phyloP scores from a whole-genome alignment of 1,140 invertebrate species.

The Diabrotica undecimpunctata region DNA sequence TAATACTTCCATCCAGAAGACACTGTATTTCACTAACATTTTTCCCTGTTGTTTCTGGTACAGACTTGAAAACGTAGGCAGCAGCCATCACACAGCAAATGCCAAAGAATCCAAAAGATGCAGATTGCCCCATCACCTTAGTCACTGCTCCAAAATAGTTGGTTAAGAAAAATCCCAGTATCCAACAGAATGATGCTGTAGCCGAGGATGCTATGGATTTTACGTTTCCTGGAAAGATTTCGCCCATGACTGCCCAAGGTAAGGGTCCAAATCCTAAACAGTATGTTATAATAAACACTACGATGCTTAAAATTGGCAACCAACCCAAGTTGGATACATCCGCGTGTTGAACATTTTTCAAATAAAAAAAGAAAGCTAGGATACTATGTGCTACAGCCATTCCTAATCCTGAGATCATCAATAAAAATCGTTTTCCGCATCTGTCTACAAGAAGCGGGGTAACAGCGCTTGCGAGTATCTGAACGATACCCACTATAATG shows the following conservation, averaged over 20 bases:
- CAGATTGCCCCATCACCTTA: constrained; percentile 55
- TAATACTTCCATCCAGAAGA: constrained; percentile 17
- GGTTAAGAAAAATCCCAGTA: constrained; percentile 67
- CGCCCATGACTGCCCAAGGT: constrained; percentile 66
- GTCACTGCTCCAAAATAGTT: constrained; percentile 58
- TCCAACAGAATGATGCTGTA: constrained; percentile 62
- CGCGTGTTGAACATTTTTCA: constrained; percentile 46
- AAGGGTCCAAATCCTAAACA: constrained; percentile 65
- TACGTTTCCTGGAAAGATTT: constrained; percentile 67
- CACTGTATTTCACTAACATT: constrained; percentile 54
- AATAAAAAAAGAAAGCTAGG: constrained; percentile 58
- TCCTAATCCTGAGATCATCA: constrained; percentile 57
- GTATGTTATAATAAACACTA: constrained; percentile 65
- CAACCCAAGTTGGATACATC: constrained; percentile 49
- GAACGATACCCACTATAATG: constrained; percentile 70
- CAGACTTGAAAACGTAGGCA: constrained; percentile 57
- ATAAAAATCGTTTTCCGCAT: constrained; percentile 64
- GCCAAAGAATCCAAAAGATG: constrained; percentile 69
- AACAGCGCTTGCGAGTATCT: constrained; percentile 57
- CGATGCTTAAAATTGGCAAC: constrained; percentile 61
- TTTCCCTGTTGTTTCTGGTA: constrained; percentile 82
- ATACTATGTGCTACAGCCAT: constrained; percentile 53
- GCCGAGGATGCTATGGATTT: constrained; percentile 66
- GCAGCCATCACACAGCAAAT: constrained; percentile 57
- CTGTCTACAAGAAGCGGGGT: constrained; percentile 63